Evolutionary conservation across 2,797 vertebrate genomes (phyloP), one percentile per base, ranked within the genome.

Genomic region (Gorsachius magnificus): DNA sequence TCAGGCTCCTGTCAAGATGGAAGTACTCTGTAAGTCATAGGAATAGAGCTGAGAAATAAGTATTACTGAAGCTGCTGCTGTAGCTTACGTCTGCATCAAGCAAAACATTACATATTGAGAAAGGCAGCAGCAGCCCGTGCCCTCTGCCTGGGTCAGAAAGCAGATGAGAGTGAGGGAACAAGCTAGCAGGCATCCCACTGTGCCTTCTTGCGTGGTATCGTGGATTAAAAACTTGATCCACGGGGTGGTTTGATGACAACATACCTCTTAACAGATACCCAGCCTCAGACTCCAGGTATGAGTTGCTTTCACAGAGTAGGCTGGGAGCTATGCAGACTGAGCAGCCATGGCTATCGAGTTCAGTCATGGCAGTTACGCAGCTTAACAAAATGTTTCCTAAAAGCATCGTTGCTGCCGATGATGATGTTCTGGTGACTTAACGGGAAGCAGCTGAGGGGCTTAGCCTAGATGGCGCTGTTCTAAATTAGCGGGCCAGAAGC

Each of bases 281-380:
- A 70, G 28, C 21, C 13, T 13, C 24, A 35, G 75, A 46, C 31
- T 19, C 0, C 0, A 6, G 0, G 5, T 15, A 9, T 4, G 36
- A 71, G 3, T 24, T 53, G 63, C 41, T 79, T 16, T 84, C 65
- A 16, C 5, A 20, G 36, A 14, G 31, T 0, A 19, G 53, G 19
- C 0, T 35, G 57, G 57, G 48, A 94, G 35, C 60, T 38, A 18
- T 22, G 3, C 0, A 0, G 58, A 14, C 6, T 0, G 0, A 60
- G 25, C 43, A 35, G 60, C 38, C 11, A 3, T 4, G 5, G 35
- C 16, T 26, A 1, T 11, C 4, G 35, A 28, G 48, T 29, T 70
- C 36, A 31, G 35, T 38, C 4, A 3, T 1, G 33, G 69, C 56
- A 48, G 64, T 50, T 38, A 17, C 0, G 1, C 11, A 60, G 46